Evolutionary conservation across 2,113 vertebrate species (phyloP).

Genomic region (Riparia riparia): DNA sequence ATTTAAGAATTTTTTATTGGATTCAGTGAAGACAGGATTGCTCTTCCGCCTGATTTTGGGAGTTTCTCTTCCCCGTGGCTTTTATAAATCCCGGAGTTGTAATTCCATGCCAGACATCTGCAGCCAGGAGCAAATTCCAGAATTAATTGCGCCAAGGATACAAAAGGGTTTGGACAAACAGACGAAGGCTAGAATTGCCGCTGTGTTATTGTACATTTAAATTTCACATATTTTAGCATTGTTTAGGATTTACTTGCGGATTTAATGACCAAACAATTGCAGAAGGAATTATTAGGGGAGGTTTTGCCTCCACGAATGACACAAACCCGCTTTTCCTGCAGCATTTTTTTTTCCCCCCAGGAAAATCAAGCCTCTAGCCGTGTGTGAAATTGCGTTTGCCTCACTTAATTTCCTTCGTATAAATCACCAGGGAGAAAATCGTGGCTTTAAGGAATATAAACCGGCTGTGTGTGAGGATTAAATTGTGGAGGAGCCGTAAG

Average conservation of each 20-base stretch:
- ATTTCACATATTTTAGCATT: background rate
- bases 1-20: background rate
- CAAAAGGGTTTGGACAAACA: background rate
- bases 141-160: background rate
- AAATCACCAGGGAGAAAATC: background rate
- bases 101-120: background rate
- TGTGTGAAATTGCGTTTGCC: background rate
- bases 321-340: background rate
- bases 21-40: background rate
- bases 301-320: background rate
- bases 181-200: background rate
- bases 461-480: rapidly evolving
- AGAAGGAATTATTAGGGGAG: background rate
- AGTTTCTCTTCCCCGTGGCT: background rate
- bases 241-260: background rate
- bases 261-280: background rate
- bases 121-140: background rate
- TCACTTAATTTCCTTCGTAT: background rate
- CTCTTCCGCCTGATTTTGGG: background rate
- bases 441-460: background rate
- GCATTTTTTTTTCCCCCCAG: background rate
- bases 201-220: background rate
- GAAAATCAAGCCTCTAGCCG: background rate
- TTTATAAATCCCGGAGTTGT: background rate
- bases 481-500: background rate